Evolutionary conservation across 2,888 invertebrate genomes (phyloP).

Genomic region (Tipula confusa): DNA sequence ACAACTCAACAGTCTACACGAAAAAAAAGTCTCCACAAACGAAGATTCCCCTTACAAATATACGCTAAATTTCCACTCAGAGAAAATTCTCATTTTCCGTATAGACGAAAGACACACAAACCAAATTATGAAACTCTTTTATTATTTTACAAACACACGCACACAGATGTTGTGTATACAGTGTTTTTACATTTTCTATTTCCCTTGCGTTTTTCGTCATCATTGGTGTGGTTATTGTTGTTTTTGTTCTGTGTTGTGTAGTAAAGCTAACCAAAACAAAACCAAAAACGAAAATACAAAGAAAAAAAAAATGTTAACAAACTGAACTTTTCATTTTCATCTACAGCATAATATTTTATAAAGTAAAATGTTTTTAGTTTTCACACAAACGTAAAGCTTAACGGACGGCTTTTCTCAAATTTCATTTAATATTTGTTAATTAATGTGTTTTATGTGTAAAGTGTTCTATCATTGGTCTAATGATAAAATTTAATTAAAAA

Average conservation of each 20-base stretch:
- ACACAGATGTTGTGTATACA: neutral
- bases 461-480: neutral
- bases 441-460: neutral
- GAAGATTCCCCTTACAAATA: neutral
- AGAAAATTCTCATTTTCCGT: neutral
- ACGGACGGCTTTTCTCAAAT: neutral
- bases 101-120: neutral
- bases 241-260: neutral
- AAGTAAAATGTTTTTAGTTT: neutral
- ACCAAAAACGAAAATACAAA: neutral
- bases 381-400: neutral
- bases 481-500: neutral
- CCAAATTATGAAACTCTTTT: neutral
- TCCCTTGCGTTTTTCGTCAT: neutral
- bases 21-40: neutral
- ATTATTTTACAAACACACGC: neutral
- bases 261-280: neutral
- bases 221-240: neutral
- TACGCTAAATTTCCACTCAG: neutral
- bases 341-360: neutral
- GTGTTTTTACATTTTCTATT: neutral
- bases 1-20: no score
- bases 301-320: neutral
- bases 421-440: neutral
- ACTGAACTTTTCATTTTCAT: neutral